Percentiles rank a stretch among this genome's conserved stretches.
These are phyloP conservation scores for Channa maculata DNA, from an alignment of 2,113 vertebrate species.

Conservation along the genomic window DNA sequence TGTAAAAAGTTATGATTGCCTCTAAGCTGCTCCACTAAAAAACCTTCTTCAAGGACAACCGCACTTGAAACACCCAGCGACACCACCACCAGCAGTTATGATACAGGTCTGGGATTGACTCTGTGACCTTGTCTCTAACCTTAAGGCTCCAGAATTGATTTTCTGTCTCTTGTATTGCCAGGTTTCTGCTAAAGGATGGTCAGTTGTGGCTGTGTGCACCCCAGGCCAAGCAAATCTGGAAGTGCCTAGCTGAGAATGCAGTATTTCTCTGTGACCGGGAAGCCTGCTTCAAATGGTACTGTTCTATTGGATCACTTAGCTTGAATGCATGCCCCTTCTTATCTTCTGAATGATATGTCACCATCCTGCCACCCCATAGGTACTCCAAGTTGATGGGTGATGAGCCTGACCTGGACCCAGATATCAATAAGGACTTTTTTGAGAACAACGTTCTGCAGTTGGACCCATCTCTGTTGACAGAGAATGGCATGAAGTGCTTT, in stretches of 20 bases:
- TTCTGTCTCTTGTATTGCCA: slow-evolving; percentile 64
- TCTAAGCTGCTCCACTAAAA: slow-evolving; percentile 1
- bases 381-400: slow-evolving; percentile 99
- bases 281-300: slow-evolving; percentile 98
- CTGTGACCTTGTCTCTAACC: slow-evolving; percentile 3
- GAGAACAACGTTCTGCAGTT: slow-evolving; percentile 99
- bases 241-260: slow-evolving; percentile 98
- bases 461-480: slow-evolving; percentile 97
- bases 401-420: slow-evolving; percentile 98
- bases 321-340: background rate
- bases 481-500: slow-evolving; percentile 99
- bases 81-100: slow-evolving; percentile 7
- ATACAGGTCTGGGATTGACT: slow-evolving; percentile 5
- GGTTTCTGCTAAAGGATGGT: slow-evolving; percentile 98
- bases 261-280: slow-evolving; percentile 99
- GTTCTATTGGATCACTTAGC: background rate
- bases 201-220: slow-evolving; percentile 99
- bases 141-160: slow-evolving; percentile 36
- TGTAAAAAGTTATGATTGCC: too few relatives aligned
- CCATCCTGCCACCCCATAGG: slow-evolving; percentile 50
- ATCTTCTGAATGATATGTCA: background rate
- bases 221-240: slow-evolving; percentile 99
- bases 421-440: slow-evolving; percentile 99
- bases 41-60: slow-evolving; percentile 6
- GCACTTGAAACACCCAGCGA: background rate